Conservation (phyloP, 2,113 vertebrate genomes). For the Brachypteracias leptosomus region DNA sequence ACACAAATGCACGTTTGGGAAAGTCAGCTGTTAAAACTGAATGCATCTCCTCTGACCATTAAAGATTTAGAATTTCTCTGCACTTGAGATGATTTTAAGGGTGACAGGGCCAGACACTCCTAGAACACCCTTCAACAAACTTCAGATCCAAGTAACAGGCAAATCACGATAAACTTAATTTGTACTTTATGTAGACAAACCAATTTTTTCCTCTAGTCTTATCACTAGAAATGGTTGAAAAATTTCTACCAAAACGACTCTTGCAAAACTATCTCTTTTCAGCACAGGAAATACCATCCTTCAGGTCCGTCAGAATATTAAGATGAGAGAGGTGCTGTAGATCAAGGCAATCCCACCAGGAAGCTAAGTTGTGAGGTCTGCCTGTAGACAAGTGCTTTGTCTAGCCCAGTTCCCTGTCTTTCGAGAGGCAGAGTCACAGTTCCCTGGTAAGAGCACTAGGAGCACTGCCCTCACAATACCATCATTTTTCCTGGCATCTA, state of each 20-base stretch:
- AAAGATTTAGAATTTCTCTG: not conserved
- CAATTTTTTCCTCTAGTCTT: not conserved
- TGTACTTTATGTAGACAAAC: not conserved
- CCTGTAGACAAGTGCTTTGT: not conserved
- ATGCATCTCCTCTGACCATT: not conserved
- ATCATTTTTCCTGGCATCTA: not conserved
- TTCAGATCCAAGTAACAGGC: not conserved
- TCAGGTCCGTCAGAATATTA: not conserved
- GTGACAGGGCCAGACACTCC: not conserved
- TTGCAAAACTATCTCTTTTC: not conserved
- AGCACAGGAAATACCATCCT: not conserved
- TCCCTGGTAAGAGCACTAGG: not conserved
- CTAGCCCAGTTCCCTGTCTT: not conserved
- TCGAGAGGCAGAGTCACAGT: not conserved
- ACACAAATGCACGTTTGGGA: not conserved
- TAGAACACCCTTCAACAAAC: not conserved
- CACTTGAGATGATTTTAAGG: not conserved
- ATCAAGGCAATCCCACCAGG: not conserved
- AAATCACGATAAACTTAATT: not conserved
- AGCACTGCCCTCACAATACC: not conserved
- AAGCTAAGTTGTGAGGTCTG: not conserved
- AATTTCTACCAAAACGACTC: not conserved
- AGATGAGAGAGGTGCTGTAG: not conserved
- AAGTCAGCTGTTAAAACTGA: not conserved
- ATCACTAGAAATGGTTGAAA: not conserved